phyloP scores from a whole-genome alignment of 2,888 invertebrate species.

The Tubulanus polymorphus region DNA sequence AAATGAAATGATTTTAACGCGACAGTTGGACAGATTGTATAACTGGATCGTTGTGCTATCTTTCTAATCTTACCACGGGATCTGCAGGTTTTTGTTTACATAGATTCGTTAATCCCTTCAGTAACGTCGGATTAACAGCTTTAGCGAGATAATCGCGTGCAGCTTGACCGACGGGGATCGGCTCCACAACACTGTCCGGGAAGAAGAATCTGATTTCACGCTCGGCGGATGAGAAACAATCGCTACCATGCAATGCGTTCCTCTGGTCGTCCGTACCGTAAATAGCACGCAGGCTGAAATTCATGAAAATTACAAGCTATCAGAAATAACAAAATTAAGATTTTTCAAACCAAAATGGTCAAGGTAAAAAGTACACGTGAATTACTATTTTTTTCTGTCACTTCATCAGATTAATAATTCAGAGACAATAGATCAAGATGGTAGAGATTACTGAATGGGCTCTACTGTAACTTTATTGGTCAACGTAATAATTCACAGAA shows the following conservation, averaged over 20 bases:
- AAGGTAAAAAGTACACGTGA: no score
- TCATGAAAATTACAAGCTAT: not conserved
- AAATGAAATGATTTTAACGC: no score
- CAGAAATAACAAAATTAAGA: no score
- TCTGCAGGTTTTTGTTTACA: constrained; percentile 70
- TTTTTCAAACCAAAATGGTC: no score
- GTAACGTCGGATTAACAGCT: constrained; percentile 64
- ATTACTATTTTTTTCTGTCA: no score
- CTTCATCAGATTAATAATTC: no score
- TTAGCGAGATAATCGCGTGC: constrained; percentile 68
- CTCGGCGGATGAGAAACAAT: constrained; percentile 63
- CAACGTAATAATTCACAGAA: no score
- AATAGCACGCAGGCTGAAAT: constrained; percentile 63
- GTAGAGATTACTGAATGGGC: no score
- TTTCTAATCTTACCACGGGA: constrained; percentile 59
- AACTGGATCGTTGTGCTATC: no score
- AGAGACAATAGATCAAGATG: no score
- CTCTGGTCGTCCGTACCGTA: constrained; percentile 63
- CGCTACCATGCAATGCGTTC: constrained; percentile 79
- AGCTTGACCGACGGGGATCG: constrained; percentile 62
- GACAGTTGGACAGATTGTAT: no score
- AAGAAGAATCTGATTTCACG: constrained; percentile 85
- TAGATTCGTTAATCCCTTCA: constrained; percentile 60
- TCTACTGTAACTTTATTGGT: no score
- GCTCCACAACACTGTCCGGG: constrained; percentile 74